Evolutionary conservation across 2,113 vertebrate species (phyloP), one percentile per base, ranked within the genome.

Genomic region (Mastomys coucha): DNA sequence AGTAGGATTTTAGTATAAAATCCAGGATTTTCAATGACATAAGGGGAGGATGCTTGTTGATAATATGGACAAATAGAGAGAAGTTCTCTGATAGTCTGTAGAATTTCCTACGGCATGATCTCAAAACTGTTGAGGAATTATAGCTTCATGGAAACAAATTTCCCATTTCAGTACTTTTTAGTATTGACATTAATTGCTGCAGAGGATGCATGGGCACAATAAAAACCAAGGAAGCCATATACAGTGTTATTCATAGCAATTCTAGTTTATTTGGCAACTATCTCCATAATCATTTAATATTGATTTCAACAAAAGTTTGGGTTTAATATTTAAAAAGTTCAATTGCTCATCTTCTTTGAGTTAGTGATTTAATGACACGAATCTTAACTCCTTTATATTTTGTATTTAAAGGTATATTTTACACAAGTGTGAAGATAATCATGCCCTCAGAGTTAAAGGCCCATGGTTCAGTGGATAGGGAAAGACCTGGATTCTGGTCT

Each of bases 181-280:
- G 80, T 45, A 76, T 53, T 60, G 13, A 88, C 84, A 24, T 19
- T 70, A 51, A 24, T 51, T 85, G 26, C 90, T 86, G 26, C 14
- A 95, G 19, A 13, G 28, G 88, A 51, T 69, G 33, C 49, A 17
- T 85, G 84, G 69, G 33, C 56, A 86, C 36, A 93, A 93, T 7
- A 81, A 94, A 24, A 86, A 91, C 81, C 16, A 89, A 88, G 75
- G 63, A 97, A 91, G 45, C 36, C 33, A 93, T 31, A 13, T 9
- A 82, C 51, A 78, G 17, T 95, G 92, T 87, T 93, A 80, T 89
- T 36, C 2, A 88, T 60, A 88, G 26, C 75, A 90, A 67, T 75
- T 97, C 84, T 45, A 67, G 93, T 97, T 95, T 93, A 96, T 91
- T 95, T 70, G 31, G 19, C 92, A 31, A 31, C 78, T 82, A 91